Evolutionary conservation across 2,888 invertebrate genomes (phyloP).

Genomic region (Ichneumoninae sp.): DNA sequence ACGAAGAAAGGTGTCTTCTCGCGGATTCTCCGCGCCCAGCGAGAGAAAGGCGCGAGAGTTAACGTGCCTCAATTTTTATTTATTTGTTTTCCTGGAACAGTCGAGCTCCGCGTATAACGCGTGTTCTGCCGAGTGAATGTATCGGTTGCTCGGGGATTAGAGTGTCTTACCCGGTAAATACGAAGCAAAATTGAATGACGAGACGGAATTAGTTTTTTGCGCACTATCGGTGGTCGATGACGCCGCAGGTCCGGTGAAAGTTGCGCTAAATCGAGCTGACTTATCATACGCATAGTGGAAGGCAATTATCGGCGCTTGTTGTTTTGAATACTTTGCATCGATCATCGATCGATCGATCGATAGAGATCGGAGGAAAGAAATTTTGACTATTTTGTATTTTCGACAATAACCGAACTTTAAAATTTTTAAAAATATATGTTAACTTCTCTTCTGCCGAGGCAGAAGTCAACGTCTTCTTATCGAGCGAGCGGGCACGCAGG

Average conservation of each 20-base stretch:
- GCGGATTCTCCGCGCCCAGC: conserved; percentile 26
- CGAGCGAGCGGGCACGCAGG: conserved; percentile 49
- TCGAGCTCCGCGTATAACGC: neutral
- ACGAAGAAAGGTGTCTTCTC: conserved; percentile 38
- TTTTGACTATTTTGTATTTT: neutral
- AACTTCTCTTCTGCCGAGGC: neutral
- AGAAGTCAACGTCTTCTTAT: conserved; percentile 48
- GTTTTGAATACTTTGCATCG: neutral
- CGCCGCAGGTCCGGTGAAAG: conserved; percentile 54
- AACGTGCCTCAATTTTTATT: conserved; percentile 28
- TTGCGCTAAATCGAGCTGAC: conserved; percentile 51
- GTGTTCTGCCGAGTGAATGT: conserved; percentile 26
- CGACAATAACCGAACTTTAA: neutral
- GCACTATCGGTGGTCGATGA: conserved; percentile 40
- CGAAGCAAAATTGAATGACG: conserved; percentile 32
- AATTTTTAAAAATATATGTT: neutral
- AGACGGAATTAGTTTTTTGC: conserved; percentile 14
- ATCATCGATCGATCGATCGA: too few species aligned
- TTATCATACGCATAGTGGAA: neutral
- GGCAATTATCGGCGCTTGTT: neutral
- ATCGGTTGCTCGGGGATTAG: conserved; percentile 12
- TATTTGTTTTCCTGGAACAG: conserved; percentile 19
- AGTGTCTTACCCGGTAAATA: conserved; percentile 31
- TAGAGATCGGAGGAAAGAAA: neutral
- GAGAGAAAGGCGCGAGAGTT: conserved; percentile 80